Evolutionary conservation across 1,140 invertebrate genomes (phyloP).

Genomic region (Trichonephila clavata): DNA sequence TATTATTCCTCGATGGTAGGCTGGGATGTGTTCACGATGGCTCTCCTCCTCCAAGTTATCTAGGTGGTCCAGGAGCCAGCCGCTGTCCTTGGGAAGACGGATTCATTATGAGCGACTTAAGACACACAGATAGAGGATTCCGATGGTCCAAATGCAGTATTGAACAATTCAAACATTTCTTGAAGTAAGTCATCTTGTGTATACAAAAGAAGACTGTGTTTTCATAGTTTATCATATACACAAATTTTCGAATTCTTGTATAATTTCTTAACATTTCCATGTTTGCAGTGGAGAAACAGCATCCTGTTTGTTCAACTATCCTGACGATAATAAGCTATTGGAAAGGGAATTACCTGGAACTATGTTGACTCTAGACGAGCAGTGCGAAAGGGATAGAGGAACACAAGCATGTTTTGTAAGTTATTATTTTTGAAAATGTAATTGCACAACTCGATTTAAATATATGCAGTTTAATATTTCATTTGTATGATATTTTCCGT

Average conservation of each 20-base stretch:
- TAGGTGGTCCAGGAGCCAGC: constrained; percentile 95
- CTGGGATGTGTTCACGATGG: constrained; percentile 96
- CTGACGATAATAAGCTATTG: constrained; percentile 94
- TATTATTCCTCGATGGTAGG: constrained; percentile 81
- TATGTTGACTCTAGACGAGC: constrained; percentile 92
- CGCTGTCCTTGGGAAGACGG: constrained; percentile 97
- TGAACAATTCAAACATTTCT: constrained; percentile 96
- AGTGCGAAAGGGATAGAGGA: constrained; percentile 95
- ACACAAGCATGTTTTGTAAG: constrained; percentile 93
- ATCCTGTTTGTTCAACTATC: constrained; percentile 95
- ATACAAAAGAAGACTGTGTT: too few relatives aligned
- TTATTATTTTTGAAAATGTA: constrained; percentile 71
- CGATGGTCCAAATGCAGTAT: constrained; percentile 96
- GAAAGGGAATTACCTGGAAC: constrained; percentile 94
- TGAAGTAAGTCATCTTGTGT: constrained; percentile 87
- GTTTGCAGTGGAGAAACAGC: constrained; percentile 92
- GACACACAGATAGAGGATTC: constrained; percentile 96
- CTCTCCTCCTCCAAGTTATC: constrained; percentile 94
- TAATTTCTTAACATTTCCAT: background rate
- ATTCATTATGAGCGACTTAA: constrained; percentile 96
- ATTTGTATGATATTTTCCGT: too few relatives aligned
- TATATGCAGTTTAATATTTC: too few relatives aligned
- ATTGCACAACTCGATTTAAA: too few relatives aligned
- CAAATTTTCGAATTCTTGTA: too few relatives aligned
- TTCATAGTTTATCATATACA: too few relatives aligned